Evolutionary conservation across 1,140 invertebrate species (phyloP).

Genomic region (Zaprionus vittiger): DNA sequence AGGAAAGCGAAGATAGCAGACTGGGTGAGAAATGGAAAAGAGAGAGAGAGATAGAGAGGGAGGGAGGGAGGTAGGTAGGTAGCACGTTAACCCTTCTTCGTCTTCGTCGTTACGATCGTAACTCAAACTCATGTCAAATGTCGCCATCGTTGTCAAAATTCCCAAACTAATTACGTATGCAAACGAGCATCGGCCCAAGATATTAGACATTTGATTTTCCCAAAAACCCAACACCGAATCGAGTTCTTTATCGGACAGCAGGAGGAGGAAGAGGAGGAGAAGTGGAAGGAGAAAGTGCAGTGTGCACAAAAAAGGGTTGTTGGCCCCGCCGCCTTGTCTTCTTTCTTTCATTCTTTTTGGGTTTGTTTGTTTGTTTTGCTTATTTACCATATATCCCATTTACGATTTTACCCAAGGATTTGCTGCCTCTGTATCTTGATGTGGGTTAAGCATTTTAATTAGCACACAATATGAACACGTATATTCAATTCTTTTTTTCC

Average conservation of each 20-base stretch:
- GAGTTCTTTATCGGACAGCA: slow-evolving; percentile 5
- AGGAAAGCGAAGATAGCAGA: neutral
- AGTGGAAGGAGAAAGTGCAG: slow-evolving; percentile 49
- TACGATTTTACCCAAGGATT: slow-evolving; percentile 56
- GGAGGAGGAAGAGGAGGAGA: slow-evolving; percentile 11
- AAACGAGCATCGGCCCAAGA: slow-evolving; percentile 62
- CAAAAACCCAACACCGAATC: slow-evolving; percentile 2
- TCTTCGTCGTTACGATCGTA: slow-evolving; percentile 55
- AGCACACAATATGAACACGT: slow-evolving; percentile 67
- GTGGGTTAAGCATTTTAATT: slow-evolving; percentile 83
- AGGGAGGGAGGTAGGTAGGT: neutral
- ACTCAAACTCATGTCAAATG: slow-evolving; percentile 81
- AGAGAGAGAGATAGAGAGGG: neutral
- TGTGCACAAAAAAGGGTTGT: slow-evolving; percentile 57
- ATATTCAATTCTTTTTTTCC: slow-evolving; percentile 3
- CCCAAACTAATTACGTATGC: slow-evolving; percentile 80
- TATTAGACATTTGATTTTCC: slow-evolving; percentile 42
- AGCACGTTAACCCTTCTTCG: neutral
- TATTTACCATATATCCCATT: slow-evolving; percentile 58
- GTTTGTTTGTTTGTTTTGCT: slow-evolving; percentile 66
- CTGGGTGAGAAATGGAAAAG: no score
- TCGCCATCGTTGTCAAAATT: slow-evolving; percentile 78
- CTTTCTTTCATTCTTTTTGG: neutral
- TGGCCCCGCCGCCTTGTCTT: slow-evolving; percentile 20
- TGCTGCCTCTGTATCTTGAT: slow-evolving; percentile 52